Base-by-base conservation (phyloP, 2,797 vertebrate species). In the Gobio occitaniae region DNA sequence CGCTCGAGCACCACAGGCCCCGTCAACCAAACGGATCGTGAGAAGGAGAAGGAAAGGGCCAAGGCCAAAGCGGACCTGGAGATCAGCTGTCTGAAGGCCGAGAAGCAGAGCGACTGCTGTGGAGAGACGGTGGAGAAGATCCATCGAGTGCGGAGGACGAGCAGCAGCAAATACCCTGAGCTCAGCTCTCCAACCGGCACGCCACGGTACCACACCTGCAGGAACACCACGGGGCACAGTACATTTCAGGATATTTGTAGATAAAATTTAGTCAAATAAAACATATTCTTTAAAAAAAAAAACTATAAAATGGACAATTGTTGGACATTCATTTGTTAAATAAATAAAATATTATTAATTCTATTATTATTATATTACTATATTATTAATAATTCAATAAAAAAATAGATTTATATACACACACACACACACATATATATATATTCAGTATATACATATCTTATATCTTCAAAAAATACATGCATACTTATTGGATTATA, bases 11-110 rank as follows among this genome's bases (percentile, higher is more conserved):
- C 90, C 0, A 89, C 94, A 0, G 96, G 96, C 5, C 98, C 98
- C 0, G 97, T 99, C 78, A 99, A 99, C 91, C 98, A 99, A 93
- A 99, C 98, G 0, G 98, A 99, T 87, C 94, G 98, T 0, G 98
- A 99, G 92, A 99, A 99, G 3, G 98, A 99, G 91, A 99, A 99
- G 90, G 98, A 99, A 92, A 95, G 97, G 86, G 98, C 98, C 87
- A 98, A 97, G 88, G 98, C 98, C 84, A 99, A 99, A 89, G 98
- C 98, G 0, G 98, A 99, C 89, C 91, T 96, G 0, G 97, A 98
- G 87, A 96, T 94, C 29, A 78, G 92, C 25, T 93, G 91, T 50
- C 88, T 94, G 87, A 95, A 96, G 87, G 88, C 86, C 25, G 91
- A 93, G 15, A 82, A 90, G 88, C 11, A 89, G 91, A 91, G 91